A percentile compares a stretch with the other conserved stretches of the same genome.
Conservation (phyloP, 2,888 invertebrate genomes). For the Perizoma flavofasciatum region DNA sequence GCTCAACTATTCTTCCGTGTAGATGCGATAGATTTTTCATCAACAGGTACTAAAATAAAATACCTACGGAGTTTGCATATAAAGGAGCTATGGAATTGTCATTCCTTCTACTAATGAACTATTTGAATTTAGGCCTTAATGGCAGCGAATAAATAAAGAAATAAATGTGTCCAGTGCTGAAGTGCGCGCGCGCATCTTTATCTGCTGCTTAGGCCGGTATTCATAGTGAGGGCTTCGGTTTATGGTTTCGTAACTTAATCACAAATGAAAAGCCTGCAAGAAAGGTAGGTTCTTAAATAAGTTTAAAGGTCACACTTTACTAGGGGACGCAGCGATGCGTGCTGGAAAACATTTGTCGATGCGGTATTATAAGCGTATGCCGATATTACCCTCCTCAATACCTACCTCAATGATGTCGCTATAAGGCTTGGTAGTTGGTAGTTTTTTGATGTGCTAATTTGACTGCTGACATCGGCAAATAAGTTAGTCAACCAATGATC, state of each 20-base stretch:
- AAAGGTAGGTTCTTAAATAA: too few species aligned
- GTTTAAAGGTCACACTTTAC: too few species aligned
- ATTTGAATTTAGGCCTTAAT: conserved; percentile 81
- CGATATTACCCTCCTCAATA: too few species aligned
- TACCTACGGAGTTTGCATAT: conserved; percentile 68
- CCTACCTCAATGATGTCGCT: too few species aligned
- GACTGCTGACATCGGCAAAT: too few species aligned
- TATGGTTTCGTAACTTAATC: conserved; percentile 1
- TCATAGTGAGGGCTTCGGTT: conserved; percentile 42
- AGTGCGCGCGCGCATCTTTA: conserved; percentile 71
- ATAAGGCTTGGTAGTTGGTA: too few species aligned
- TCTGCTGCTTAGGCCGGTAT: conserved; percentile 63
- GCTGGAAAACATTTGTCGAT: too few species aligned
- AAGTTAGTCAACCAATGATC: too few species aligned
- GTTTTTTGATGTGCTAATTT: too few species aligned
- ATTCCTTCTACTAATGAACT: conserved; percentile 71
- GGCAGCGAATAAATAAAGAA: conserved; percentile 74
- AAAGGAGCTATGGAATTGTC: conserved; percentile 59
- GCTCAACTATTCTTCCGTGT: background rate
- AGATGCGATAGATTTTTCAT: background rate
- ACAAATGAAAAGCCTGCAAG: background rate
- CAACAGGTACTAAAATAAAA: conserved; percentile 60
- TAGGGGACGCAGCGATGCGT: too few species aligned
- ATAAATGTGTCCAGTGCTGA: conserved; percentile 60
- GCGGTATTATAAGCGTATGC: too few species aligned